phyloP scores from a whole-genome alignment of 2,113 vertebrate species.

The Microcebus griseorufus region DNA sequence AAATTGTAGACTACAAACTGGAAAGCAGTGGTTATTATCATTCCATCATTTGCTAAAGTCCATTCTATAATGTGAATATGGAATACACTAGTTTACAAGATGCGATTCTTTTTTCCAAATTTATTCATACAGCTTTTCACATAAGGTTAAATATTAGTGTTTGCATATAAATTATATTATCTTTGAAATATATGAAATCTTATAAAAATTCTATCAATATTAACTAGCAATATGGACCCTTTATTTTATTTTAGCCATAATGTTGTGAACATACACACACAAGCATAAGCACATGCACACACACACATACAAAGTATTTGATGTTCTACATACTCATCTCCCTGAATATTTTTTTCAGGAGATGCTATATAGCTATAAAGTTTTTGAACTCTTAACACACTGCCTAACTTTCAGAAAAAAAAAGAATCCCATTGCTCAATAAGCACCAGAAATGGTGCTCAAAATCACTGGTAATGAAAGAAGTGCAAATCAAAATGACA shows the following conservation, averaged over 20 bases:
- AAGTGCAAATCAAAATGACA: neutral
- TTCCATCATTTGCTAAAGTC: neutral
- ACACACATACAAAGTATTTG: neutral
- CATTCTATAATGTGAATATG: neutral
- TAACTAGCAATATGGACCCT: neutral
- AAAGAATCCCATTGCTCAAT: neutral
- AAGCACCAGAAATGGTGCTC: neutral
- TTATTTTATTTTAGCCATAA: neutral
- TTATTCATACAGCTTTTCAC: neutral
- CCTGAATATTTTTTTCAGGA: neutral
- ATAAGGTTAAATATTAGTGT: neutral
- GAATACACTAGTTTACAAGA: neutral
- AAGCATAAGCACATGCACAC: neutral
- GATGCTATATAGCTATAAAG: neutral
- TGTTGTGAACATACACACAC: neutral
- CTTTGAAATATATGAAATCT: conserved; percentile 4
- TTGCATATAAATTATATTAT: neutral
- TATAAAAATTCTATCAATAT: neutral
- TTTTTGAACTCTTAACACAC: neutral
- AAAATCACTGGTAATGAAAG: neutral
- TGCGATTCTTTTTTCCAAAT: neutral
- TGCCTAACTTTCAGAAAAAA: neutral
- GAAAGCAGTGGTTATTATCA: neutral
- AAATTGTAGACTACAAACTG: neutral
- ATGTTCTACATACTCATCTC: neutral